Evolutionary conservation across 2,797 vertebrate genomes (phyloP), one percentile per base, ranked within the genome.

Genomic region (Pangasius larnaudii): DNA sequence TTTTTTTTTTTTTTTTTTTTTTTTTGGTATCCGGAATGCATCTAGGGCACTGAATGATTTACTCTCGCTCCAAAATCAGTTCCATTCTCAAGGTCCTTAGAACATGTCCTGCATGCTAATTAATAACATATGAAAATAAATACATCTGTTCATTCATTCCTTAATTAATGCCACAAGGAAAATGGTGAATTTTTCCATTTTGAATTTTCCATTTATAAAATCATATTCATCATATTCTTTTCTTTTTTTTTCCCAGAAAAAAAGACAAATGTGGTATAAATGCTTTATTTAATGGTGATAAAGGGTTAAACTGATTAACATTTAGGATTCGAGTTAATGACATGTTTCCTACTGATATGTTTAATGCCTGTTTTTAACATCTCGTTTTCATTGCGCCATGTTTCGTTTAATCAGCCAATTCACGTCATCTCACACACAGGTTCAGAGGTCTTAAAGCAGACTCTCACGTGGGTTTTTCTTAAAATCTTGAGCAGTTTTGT

Each of bases 1-100:
- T 24, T 94, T 95, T 94, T 93, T 95, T 95, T 95, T 8, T 94
- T 39, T 42, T 39, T 95, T 95, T 24, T 94, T 95, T 94, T 93
- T 95, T 95, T 95, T 8, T 94, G 93, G 94, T 93, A 92, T 91
- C 58, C 83, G 22, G 27, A 87, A 0, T 72, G 13, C 5, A 89
- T 92, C 85, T 87, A 91, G 89, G 88, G 91, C 91, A 88, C 92
- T 91, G 27, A n/a, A 80, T 80, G 51, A 83, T 71, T 88, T 46
- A 18, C 74, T 71, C 33, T 14, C 49, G 51, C 51, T 39, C 10
- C 72, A 92, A 91, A 90, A 92, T 90, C 78, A 59, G 89, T 88
- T 74, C 81, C 87, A 58, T 86, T 89, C 56, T 65, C 56, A 0
- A 16, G 75, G 56, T 75, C 85, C 33, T 91, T 91, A 88, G 80